phyloP scores from a whole-genome alignment of 2,113 vertebrate genomes.

The Passer montanus region DNA sequence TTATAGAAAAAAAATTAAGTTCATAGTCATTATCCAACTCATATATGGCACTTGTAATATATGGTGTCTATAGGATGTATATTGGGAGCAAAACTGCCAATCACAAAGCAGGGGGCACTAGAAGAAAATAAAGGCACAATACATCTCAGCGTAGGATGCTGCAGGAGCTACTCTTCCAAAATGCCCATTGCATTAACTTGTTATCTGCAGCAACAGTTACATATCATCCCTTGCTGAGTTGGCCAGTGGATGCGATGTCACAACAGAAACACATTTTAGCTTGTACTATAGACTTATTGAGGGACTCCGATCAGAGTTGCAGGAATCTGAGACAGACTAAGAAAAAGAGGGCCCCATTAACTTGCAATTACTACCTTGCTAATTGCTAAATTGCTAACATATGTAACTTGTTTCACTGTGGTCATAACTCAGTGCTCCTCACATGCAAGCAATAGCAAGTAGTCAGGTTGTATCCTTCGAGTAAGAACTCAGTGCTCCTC shows the following conservation, averaged over 20 bases:
- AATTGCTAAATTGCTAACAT: neutral
- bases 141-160: neutral
- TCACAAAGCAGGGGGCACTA: neutral
- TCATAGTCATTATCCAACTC: neutral
- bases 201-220: neutral
- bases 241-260: neutral
- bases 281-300: neutral
- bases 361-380: neutral
- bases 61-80: neutral
- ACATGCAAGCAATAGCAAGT: no score
- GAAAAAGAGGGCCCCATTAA: neutral
- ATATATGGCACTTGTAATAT: neutral
- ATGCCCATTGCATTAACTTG: neutral
- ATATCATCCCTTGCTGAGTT: neutral
- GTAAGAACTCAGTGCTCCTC: neutral
- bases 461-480: no score
- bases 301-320: neutral
- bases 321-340: neutral
- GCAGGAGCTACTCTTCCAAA: neutral
- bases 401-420: neutral
- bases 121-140: neutral
- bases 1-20: neutral
- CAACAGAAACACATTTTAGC: neutral
- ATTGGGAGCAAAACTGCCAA: neutral
- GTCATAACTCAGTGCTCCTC: neutral